Evolutionary conservation across 2,113 vertebrate species (phyloP), one percentile per base, ranked within the genome.

Genomic region (Telmatochromis sp.): DNA sequence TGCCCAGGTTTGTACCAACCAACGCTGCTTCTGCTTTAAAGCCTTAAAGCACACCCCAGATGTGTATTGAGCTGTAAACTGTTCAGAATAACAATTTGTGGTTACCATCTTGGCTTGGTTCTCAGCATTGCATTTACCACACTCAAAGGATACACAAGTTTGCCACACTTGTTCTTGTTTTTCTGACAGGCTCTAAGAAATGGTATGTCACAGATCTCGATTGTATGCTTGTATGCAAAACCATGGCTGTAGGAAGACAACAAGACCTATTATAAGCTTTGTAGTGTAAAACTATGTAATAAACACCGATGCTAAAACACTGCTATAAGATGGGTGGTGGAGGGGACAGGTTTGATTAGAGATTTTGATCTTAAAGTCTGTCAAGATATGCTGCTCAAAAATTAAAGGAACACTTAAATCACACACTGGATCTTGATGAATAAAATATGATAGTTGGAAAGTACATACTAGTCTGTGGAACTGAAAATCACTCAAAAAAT

Each of bases 1-100:
- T 19, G 99, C 99, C 0, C 99, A 99, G 98, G 99, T 99, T 87
- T 92, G 97, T 96, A 12, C 73, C 23, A 26, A 28, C 14, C 14
- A 78, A 78, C 0, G 0, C 71, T 47, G 14, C 42, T n/a, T 78
- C 17, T 78, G 45, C 3, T 31, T 78, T 78, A 31, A 51, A 50
- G n/a, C 15, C 47, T 51, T 23, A 53, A 71, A 40, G 28, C 50
- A 80, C 4, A 68, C 28, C 33, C 11, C 21, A 54, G 28, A 83
- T 31, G 51, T 42, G 13, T 53, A 71, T 47, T 47, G 7, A 87
- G 12, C 54, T 23, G n/a, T 45, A 17, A 80, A 81, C 26, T 26
- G 47, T 42, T 40, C 21, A 4, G 28, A 33, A 26, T 7, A 14
- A 57, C 45, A 65, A 17, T 12, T 75, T 78, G 19, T 65, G 60